These are phyloP conservation scores for Argentina silus DNA, from an alignment of 2,797 vertebrate species.

Conservation along the genomic window DNA sequence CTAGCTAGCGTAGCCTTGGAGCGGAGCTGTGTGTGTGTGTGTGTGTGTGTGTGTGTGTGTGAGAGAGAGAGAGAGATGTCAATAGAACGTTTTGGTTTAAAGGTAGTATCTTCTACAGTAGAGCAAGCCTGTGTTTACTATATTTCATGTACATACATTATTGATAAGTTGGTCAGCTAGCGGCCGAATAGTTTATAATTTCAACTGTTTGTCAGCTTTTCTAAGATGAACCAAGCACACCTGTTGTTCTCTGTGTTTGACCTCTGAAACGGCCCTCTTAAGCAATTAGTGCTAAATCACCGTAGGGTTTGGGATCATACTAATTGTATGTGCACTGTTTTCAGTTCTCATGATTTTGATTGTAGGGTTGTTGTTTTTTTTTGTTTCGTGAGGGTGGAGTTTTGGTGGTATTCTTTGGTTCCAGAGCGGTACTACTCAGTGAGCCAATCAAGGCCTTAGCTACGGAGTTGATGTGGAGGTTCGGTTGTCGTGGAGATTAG, in stretches of 20 bases:
- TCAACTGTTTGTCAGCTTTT: slow-evolving; percentile 3
- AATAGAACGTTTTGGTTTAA: slow-evolving; percentile 45
- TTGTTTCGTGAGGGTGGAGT: slow-evolving; percentile 10
- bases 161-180: slow-evolving; percentile 28
- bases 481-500: slow-evolving; percentile 14
- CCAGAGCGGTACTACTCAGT: slow-evolving; percentile 38
- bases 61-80: not conserved
- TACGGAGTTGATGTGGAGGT: not conserved
- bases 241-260: too few relatives aligned
- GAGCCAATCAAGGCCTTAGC: not conserved
- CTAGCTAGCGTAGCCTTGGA: not conserved
- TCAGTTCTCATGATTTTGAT: slow-evolving; percentile 43
- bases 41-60: slow-evolving; percentile 7
- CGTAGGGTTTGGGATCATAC: slow-evolving; percentile 33
- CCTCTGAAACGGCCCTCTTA: not conserved
- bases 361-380: slow-evolving; percentile 8
- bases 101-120: slow-evolving; percentile 14
- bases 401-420: slow-evolving; percentile 4
- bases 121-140: slow-evolving; percentile 34
- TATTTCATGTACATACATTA: slow-evolving; percentile 45
- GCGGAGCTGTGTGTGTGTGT: slow-evolving; percentile 5
- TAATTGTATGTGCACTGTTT: slow-evolving; percentile 41
- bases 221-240: slow-evolving; percentile 11
- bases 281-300: not conserved
- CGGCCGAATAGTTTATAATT: slow-evolving; percentile 27